Conservation (phyloP, 2,888 invertebrate genomes). For the Oligia strigilis region DNA sequence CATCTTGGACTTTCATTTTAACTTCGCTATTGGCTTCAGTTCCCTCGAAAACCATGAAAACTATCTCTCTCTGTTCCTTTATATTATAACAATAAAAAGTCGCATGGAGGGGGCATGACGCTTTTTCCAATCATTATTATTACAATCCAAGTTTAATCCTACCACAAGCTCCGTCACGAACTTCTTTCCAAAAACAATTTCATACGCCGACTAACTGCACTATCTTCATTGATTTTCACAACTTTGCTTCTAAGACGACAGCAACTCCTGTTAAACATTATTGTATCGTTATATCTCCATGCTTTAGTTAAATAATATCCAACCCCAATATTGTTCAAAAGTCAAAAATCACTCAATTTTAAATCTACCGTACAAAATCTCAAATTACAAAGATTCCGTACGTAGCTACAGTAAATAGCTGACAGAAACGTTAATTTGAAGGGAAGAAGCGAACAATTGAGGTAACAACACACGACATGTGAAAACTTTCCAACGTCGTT, state of each 20-base stretch:
- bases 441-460: slow-evolving; percentile 61
- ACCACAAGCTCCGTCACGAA: no score
- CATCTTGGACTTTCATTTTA: no score
- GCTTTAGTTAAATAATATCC: background rate
- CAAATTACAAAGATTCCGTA: slow-evolving; percentile 25
- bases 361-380: slow-evolving; percentile 9
- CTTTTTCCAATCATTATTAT: no score
- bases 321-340: background rate
- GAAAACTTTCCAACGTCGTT: slow-evolving; percentile 64
- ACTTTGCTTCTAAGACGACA: no score
- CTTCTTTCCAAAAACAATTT: no score
- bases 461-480: slow-evolving; percentile 67
- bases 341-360: background rate
- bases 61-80: no score
- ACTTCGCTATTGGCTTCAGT: no score
- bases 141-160: no score
- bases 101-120: no score
- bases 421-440: slow-evolving; percentile 56
- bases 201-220: no score
- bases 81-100: no score
- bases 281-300: background rate
- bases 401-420: slow-evolving; percentile 45
- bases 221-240: background rate
- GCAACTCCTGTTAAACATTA: background rate
- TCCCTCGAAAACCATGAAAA: no score